Base-by-base conservation (phyloP, 2,888 invertebrate genomes). In the Mongoloraphidia duomilia region DNA sequence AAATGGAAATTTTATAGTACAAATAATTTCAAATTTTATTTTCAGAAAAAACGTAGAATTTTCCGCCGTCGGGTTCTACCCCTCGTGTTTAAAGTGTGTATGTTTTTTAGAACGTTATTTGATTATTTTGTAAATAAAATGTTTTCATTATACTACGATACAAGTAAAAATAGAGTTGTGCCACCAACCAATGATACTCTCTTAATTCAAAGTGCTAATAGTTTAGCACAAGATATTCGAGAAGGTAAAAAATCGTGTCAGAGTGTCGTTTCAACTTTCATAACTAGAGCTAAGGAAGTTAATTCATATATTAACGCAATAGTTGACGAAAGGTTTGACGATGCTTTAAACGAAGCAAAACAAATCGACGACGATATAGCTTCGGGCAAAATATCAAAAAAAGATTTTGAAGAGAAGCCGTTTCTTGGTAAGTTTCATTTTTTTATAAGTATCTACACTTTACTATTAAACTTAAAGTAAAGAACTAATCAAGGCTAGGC, bases 241-340 rank as follows among this genome's bases (percentile, higher is more conserved):
- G 72, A 72, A 44, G 72, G 72, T 45, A 69, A 82, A 14, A 37
- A 35, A 14, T 79, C 77, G 44, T 78, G 82, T 2, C 80, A 79
- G 60, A 75, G 80, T 52, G 74, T 91, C 13, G 84, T 90, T 0
- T 68, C 69, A 52, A 75, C 80, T 2, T 92, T 80, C 62, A 83
- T 89, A 54, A 78, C 84, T 44, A 75, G 92, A 56, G 88, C 90
- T 44, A 76, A 81, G 54, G 73, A 77, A 61, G 75, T 77, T 0
- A 90, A 94, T 64, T 73, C 75, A 0, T 63, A 83, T 11, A 59
- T 93, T 40, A 94, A 94, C 67, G 84, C 90, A 0, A 75, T 94
- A 0, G 85, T 90, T 0, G 88, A 89, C 58, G 78, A 87, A 37
- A 73, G 90, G 47, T 94, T 80, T 62, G 73, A 78, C 9, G 80